Percentiles rank a stretch among this genome's conserved stretches.
phyloP scores from a whole-genome alignment of 2,113 vertebrate species.

The Falcunculus frontatus region DNA sequence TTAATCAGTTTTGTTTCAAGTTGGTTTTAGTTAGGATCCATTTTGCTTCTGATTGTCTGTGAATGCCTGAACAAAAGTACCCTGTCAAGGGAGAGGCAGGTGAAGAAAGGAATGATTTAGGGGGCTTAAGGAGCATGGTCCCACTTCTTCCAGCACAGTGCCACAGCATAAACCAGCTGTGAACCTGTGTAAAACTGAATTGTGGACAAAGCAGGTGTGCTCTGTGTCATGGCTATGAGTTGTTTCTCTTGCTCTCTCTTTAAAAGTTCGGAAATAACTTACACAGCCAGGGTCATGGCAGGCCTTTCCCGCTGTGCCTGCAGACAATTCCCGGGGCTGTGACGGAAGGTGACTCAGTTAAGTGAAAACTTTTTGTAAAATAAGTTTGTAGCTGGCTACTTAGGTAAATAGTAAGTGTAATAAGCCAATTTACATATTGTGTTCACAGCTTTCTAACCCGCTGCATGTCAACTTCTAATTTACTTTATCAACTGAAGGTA shows the following conservation, averaged over 20 bases:
- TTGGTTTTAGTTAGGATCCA: neutral
- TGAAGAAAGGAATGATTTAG: neutral
- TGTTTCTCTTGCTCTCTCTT: neutral
- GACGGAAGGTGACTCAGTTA: neutral
- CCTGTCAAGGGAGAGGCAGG: neutral
- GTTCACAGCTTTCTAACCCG: neutral
- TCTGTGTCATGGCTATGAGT: neutral
- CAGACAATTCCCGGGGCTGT: neutral
- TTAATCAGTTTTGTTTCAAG: neutral
- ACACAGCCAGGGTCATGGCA: neutral
- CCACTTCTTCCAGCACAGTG: neutral
- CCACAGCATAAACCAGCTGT: neutral
- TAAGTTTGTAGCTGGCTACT: neutral
- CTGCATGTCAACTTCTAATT: neutral
- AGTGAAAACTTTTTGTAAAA: neutral
- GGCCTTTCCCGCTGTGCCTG: neutral
- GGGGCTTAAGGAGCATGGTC: neutral
- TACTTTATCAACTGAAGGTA: neutral
- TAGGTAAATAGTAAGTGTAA: neutral
- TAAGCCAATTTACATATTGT: neutral
- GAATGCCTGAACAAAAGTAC: neutral
- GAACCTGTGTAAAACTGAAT: neutral
- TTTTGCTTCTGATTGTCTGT: neutral
- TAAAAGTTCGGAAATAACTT: neutral
- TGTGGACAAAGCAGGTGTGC: neutral